These are phyloP conservation scores for Salticus scenicus DNA, from an alignment of 2,888 invertebrate genomes.

Conservation along the genomic window DNA sequence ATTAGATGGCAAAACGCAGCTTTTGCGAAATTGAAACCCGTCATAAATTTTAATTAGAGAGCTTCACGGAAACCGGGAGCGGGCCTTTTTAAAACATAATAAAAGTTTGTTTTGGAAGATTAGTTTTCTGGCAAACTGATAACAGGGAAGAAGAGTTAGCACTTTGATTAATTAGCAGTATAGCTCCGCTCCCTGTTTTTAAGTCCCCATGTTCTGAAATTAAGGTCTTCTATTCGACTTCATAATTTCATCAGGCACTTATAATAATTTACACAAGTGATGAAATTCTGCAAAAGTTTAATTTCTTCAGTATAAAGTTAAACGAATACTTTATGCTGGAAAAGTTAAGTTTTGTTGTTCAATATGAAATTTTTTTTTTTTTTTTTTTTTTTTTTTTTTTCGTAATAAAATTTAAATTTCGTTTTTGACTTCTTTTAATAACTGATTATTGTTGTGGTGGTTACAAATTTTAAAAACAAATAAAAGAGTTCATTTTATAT, in stretches of 20 bases:
- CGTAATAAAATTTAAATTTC: no score
- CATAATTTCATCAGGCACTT: conserved; percentile 52
- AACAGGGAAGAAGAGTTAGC: conserved; percentile 54
- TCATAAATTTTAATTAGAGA: conserved; percentile 67
- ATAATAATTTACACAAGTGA: conserved; percentile 51
- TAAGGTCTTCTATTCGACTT: conserved; percentile 36
- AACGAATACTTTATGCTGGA: neutral
- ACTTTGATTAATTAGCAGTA: conserved; percentile 63
- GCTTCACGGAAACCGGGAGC: conserved; percentile 25
- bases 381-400: no score
- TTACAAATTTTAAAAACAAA: no score
- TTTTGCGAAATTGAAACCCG: conserved; percentile 61
- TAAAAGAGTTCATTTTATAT: no score
- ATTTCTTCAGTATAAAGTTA: conserved; percentile 32
- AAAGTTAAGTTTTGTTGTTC: conserved; percentile 9
- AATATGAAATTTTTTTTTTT: neutral
- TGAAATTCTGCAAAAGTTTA: conserved; percentile 52
- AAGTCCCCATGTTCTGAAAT: conserved; percentile 37
- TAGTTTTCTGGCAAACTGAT: conserved; percentile 57
- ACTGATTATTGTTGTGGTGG: no score
- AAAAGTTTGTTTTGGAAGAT: conserved; percentile 68
- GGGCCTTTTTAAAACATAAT: conserved; percentile 66
- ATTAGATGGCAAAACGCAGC: conserved; percentile 57
- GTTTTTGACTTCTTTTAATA: no score
- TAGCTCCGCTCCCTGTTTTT: conserved; percentile 24